Conservation (phyloP, 2,113 vertebrate species). For the Oxygymnocypris stewartii region DNA sequence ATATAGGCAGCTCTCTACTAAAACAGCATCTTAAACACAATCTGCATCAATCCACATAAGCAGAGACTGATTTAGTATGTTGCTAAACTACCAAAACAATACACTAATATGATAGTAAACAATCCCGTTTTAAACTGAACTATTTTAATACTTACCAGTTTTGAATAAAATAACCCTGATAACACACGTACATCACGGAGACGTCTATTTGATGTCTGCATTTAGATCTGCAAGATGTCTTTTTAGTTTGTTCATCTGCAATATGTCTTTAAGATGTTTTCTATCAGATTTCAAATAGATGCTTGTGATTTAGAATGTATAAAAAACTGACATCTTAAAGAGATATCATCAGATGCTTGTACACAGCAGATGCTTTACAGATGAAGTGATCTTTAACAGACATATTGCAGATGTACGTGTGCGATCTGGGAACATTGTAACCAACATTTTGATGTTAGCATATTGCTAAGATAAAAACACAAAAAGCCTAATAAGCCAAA, state of each 20-base stretch:
- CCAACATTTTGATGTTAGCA: not conserved
- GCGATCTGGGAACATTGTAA: not conserved
- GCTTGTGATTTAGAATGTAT: too few relatives aligned
- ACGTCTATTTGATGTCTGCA: too few relatives aligned
- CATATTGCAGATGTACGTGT: too few relatives aligned
- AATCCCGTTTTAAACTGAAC: not conserved
- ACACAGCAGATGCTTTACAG: too few relatives aligned
- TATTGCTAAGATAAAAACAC: not conserved
- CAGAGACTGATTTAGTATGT: not conserved
- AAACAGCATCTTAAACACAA: not conserved
- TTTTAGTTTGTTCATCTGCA: too few relatives aligned
- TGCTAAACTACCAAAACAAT: not conserved
- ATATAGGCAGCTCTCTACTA: not conserved
- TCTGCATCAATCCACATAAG: not conserved
- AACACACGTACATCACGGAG: too few relatives aligned
- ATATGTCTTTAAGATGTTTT: too few relatives aligned
- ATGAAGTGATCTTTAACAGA: too few relatives aligned
- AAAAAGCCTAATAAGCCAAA: not conserved
- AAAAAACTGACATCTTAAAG: too few relatives aligned
- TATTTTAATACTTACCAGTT: not conserved
- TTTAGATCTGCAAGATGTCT: too few relatives aligned
- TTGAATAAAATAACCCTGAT: not conserved
- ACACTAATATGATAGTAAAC: not conserved
- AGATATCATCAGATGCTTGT: too few relatives aligned
- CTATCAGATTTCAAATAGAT: too few relatives aligned